Conservation (phyloP, 2,888 invertebrate species). For the Ferdinandea cuprea region DNA sequence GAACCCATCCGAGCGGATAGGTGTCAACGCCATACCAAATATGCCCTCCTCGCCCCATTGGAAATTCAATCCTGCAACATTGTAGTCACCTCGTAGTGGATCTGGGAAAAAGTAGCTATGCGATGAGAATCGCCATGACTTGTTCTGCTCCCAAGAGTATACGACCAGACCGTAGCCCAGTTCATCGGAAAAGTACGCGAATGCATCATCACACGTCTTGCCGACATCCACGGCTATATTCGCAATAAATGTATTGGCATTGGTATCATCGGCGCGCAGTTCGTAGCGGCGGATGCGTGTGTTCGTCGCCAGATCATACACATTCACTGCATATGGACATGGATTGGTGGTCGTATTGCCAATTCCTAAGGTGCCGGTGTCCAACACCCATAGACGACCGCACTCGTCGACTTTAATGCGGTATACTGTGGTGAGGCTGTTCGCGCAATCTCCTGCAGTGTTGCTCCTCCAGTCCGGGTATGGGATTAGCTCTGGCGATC, state of each 20-base stretch:
- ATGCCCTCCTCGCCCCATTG: constrained; percentile 93
- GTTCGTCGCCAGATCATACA: constrained; percentile 90
- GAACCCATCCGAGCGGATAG: constrained; percentile 87
- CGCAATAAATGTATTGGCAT: constrained; percentile 91
- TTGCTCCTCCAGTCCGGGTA: constrained; percentile 91
- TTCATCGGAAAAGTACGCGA: constrained; percentile 92
- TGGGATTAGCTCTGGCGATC: constrained; percentile 90
- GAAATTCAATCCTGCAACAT: constrained; percentile 91
- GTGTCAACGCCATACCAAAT: constrained; percentile 90
- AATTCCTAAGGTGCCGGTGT: constrained; percentile 92
- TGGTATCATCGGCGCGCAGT: constrained; percentile 89
- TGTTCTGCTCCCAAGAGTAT: constrained; percentile 90
- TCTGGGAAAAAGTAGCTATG: constrained; percentile 93
- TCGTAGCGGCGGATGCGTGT: constrained; percentile 88
- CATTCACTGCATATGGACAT: constrained; percentile 91
- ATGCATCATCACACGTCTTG: constrained; percentile 89
- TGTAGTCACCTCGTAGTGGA: constrained; percentile 90
- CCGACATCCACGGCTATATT: constrained; percentile 93
- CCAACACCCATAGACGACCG: constrained; percentile 92
- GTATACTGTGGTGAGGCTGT: constrained; percentile 90
- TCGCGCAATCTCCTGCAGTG: constrained; percentile 89
- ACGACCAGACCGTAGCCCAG: constrained; percentile 91
- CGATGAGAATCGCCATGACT: constrained; percentile 89
- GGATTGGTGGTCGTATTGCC: constrained; percentile 90
- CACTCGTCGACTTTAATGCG: constrained; percentile 91